Evolutionary conservation across 2,113 vertebrate species (phyloP).

Genomic region (Anarhynchus alexandrinus): DNA sequence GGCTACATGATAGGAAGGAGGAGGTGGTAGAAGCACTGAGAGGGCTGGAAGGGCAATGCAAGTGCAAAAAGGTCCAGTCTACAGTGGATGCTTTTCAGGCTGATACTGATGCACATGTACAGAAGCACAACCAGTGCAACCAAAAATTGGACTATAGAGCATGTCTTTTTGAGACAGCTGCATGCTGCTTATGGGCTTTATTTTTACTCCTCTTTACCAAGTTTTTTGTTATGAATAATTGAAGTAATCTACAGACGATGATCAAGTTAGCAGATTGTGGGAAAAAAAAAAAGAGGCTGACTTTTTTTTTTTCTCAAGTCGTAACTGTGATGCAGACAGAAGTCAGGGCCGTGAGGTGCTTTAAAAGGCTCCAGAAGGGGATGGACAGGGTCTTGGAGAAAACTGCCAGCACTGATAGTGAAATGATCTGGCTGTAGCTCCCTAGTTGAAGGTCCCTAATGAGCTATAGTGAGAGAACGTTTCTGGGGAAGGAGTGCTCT

Average conservation of each 20-base stretch:
- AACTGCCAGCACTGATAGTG: not conserved
- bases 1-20: rapidly evolving
- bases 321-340: not conserved
- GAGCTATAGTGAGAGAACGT: not conserved
- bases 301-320: not conserved
- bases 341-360: not conserved
- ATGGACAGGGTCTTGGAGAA: not conserved
- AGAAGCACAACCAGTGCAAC: not conserved
- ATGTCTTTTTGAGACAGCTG: not conserved
- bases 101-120: rapidly evolving
- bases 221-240: not conserved
- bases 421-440: not conserved
- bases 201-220: not conserved
- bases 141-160: not conserved
- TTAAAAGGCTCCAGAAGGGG: not conserved
- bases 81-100: not conserved
- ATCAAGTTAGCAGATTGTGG: not conserved
- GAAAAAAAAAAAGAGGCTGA: not conserved
- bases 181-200: not conserved
- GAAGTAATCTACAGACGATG: not conserved
- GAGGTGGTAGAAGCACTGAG: not conserved
- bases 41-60: not conserved
- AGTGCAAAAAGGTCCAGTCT: not conserved
- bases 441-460: not conserved
- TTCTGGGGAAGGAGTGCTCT: not conserved